Evolutionary conservation across 2,888 invertebrate species (phyloP).

Genomic region (Tyria jacobaeae): DNA sequence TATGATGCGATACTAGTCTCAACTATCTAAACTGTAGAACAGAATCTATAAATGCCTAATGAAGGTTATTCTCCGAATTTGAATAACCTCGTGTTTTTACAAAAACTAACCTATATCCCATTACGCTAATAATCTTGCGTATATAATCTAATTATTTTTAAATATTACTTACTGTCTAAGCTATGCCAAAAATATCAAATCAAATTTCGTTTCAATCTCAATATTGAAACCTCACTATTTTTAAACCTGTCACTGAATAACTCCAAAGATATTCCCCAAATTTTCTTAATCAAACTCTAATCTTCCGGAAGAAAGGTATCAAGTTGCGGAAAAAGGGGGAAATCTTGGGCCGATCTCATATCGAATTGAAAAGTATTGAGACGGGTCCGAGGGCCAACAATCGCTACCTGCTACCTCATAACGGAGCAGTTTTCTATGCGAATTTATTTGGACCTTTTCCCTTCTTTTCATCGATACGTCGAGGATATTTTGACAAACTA

Average conservation of each 20-base stretch:
- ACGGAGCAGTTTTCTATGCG: slow-evolving; percentile 34
- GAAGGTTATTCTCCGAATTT: neutral
- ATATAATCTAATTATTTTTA: neutral
- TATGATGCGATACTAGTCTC: no score
- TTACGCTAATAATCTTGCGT: no score
- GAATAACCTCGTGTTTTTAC: neutral
- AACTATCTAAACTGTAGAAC: no score
- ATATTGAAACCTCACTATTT: slow-evolving; percentile 20
- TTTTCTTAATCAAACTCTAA: slow-evolving; percentile 54
- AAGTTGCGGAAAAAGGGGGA: slow-evolving; percentile 32
- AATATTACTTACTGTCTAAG: neutral
- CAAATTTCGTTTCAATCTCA: slow-evolving; percentile 13
- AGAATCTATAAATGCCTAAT: neutral
- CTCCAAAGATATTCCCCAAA: slow-evolving; percentile 43
- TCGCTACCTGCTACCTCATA: slow-evolving; percentile 51
- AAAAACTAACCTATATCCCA: no score
- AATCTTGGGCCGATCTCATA: slow-evolving; percentile 52
- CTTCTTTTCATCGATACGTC: slow-evolving; percentile 55
- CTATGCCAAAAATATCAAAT: slow-evolving; percentile 6
- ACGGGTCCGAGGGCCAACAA: slow-evolving; percentile 41
- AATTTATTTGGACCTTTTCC: slow-evolving; percentile 48
- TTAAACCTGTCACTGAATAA: slow-evolving; percentile 41
- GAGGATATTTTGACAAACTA: slow-evolving; percentile 61
- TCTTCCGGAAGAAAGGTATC: slow-evolving; percentile 53
- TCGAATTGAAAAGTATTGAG: slow-evolving; percentile 60